Evolutionary conservation across 2,113 vertebrate species (phyloP), one percentile per base, ranked within the genome.

Genomic region (Phrynosoma platyrhinos): DNA sequence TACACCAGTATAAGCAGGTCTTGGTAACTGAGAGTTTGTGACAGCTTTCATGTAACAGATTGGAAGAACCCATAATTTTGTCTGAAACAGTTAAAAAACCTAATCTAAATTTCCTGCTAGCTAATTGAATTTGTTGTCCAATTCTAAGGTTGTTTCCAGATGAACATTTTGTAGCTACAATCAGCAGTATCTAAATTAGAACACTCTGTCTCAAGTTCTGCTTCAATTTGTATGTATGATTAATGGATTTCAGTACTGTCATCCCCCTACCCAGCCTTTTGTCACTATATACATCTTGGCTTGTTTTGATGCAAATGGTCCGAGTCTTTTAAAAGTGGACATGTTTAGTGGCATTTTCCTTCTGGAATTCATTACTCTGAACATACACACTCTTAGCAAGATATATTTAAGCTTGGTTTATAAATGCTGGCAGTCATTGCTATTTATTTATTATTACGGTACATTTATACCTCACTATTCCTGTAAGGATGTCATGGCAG

Each of bases 71-170:
- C 9, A 62, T 3, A 91, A 53, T 1, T 4, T 4, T 12, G 55
- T 91, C 89, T 79, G 30, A 55, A 86, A 27, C 36, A 83, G 79
- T 92, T 74, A 66, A 62, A 94, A 91, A 90, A 27, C 25, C 58
- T 90, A 92, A 91, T 82, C 30, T 2, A 82, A 82, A 18, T 78
- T 18, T 4, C 18, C 0, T 40, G 3, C 0, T 23, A 18, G 68
- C 6, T 36, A 87, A 2, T 69, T 55, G 77, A 88, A 90, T 88
- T 91, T 77, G 40, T 89, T 42, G n/a, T 92, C 79, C 47, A 58
- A 75, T n/a, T 74, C n/a, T 74, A 84, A 75, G 52, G 69, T 8
- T 58, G 68, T n/a, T 55, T 84, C 52, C 32, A 58, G 52, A 75
- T 84, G 21, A 55, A 36, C 52, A 36, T 74, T 75, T 53, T 42